A percentile compares a stretch with the other conserved stretches of the same genome.
Evolutionary conservation across 1,140 invertebrate genomes (phyloP).

Genomic region (Leptoteleia sp.): DNA sequence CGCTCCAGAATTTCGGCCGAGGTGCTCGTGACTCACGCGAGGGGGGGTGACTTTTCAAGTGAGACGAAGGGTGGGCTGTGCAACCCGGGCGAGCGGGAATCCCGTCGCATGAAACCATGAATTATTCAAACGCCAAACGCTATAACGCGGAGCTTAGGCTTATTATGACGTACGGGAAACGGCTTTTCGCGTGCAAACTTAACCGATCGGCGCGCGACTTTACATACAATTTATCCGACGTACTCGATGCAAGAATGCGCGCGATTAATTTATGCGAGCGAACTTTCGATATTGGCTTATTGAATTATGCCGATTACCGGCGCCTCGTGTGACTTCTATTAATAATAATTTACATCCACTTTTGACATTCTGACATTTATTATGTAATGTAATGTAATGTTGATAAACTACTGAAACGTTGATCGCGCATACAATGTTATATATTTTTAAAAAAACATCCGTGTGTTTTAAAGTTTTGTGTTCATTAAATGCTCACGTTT

Average conservation of each 20-base stretch:
- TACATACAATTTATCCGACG: slow-evolving; percentile 29
- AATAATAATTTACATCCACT: no score
- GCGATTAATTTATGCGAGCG: slow-evolving; percentile 36
- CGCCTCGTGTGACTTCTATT: no score
- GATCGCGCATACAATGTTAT: no score
- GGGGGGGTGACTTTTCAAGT: slow-evolving; percentile 31
- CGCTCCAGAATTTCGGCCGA: slow-evolving; percentile 32
- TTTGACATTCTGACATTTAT: no score
- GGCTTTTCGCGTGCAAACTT: slow-evolving; percentile 28
- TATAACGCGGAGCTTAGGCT: slow-evolving; percentile 38
- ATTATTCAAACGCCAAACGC: slow-evolving; percentile 45
- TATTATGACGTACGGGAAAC: slow-evolving; percentile 45
- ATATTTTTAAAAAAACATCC: no score
- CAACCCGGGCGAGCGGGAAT: slow-evolving; percentile 32
- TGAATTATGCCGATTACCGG: slow-evolving; percentile 37
- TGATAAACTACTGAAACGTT: no score
- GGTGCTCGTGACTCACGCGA: slow-evolving; percentile 12
- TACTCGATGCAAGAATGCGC: slow-evolving; percentile 24
- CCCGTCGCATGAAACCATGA: slow-evolving; percentile 13
- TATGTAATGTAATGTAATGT: no score
- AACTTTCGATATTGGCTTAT: slow-evolving; percentile 51
- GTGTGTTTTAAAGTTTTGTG: no score
- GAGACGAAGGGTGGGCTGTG: neutral
- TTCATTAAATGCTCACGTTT: no score
- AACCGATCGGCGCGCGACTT: slow-evolving; percentile 32